These are phyloP conservation scores for Adelphocoris suturalis DNA, from an alignment of 2,888 invertebrate genomes.

Conservation along the genomic window DNA sequence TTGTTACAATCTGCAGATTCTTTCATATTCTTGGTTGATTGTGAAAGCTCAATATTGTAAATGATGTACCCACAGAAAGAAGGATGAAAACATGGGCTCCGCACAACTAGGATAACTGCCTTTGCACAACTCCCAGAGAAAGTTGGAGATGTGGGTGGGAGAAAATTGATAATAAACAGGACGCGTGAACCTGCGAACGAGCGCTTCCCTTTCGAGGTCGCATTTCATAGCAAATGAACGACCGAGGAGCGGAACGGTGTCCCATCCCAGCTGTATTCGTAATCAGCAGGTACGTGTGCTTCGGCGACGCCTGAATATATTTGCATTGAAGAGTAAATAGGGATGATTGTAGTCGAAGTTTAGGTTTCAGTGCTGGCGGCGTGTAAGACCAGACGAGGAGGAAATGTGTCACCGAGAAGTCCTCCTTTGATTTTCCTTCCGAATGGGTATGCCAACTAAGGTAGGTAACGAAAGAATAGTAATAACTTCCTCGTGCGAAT, in stretches of 20 bases:
- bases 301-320: background rate
- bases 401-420: too few species aligned
- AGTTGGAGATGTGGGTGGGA: background rate
- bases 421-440: too few species aligned
- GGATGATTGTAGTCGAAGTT: background rate
- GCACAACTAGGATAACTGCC: background rate
- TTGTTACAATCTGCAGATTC: too few species aligned
- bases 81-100: too few species aligned
- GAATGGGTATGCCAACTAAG: too few species aligned
- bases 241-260: too few species aligned
- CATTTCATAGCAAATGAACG: background rate
- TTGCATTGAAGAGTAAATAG: background rate
- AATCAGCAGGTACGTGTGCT: background rate
- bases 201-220: background rate
- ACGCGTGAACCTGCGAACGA: background rate
- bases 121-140: background rate
- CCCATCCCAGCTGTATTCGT: background rate
- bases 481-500: too few species aligned
- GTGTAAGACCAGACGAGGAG: too few species aligned
- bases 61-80: too few species aligned
- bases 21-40: too few species aligned
- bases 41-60: too few species aligned
- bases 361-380: background rate
- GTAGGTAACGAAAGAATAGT: too few species aligned
- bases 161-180: background rate